These are phyloP conservation scores for Nanorana parkeri DNA, from an alignment of 2,113 vertebrate genomes.

Conservation along the genomic window DNA sequence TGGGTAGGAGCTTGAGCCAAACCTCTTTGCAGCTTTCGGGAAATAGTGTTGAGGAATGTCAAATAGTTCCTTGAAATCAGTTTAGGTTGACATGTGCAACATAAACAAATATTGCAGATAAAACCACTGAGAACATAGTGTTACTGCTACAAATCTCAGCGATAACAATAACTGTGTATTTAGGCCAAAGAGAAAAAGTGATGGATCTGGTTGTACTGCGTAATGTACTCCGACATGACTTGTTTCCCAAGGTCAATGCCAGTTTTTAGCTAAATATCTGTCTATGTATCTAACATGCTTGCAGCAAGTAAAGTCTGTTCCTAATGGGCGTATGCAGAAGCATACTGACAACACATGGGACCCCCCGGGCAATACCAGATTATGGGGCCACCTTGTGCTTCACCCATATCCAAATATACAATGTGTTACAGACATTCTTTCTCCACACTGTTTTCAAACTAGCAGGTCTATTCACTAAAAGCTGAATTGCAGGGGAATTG, in stretches of 20 bases:
- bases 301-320: no score
- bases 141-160: not conserved
- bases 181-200: not conserved
- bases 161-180: not conserved
- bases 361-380: no score
- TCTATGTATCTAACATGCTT: not conserved
- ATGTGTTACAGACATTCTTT: no score
- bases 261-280: not conserved
- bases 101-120: not conserved
- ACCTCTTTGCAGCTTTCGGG: not conserved
- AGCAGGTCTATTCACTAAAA: no score
- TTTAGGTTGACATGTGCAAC: not conserved
- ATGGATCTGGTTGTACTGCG: not conserved
- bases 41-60: not conserved
- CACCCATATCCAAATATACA: no score
- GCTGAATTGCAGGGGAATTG: no score
- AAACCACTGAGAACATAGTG: not conserved
- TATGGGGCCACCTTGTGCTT: no score
- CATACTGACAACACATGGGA: no score
- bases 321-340: no score
- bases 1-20: not conserved
- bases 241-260: not conserved
- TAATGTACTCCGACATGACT: not conserved
- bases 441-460: no score
- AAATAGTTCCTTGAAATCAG: not conserved